These are phyloP conservation scores for Acanthacorydalis orientalis DNA, from an alignment of 2,888 invertebrate genomes.

Conservation along the genomic window DNA sequence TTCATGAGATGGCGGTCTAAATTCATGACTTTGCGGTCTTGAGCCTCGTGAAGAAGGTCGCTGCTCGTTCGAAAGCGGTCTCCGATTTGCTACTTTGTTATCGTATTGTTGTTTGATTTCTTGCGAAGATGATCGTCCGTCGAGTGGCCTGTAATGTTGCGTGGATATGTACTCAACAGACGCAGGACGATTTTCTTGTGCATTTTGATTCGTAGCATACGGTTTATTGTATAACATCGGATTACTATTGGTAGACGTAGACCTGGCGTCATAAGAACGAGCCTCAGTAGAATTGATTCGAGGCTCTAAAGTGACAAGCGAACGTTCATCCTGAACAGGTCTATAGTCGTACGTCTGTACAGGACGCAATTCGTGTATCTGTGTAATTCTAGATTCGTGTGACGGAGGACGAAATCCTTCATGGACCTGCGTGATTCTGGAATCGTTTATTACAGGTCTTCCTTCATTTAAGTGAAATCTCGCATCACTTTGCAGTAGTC, in stretches of 20 bases:
- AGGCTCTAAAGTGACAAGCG: no score
- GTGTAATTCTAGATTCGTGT: not conserved
- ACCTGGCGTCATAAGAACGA: not conserved
- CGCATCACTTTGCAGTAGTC: no score
- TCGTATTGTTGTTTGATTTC: not conserved
- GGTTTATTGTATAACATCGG: not conserved
- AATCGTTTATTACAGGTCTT: not conserved
- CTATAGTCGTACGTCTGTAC: not conserved
- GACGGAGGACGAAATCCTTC: not conserved
- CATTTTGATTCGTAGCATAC: not conserved
- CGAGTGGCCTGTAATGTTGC: not conserved
- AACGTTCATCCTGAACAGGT: no score
- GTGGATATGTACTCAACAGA: not conserved
- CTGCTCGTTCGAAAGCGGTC: constrained; percentile 8
- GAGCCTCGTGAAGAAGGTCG: no score
- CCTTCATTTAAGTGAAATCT: not conserved
- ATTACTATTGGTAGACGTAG: not conserved
- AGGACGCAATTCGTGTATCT: not conserved
- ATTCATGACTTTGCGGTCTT: constrained; percentile 9
- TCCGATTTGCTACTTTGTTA: constrained; percentile 8
- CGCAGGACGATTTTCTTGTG: not conserved
- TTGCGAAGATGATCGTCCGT: not conserved
- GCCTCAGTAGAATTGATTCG: no score
- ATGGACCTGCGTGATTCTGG: not conserved
- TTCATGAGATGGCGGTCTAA: constrained; percentile 10